Evolutionary conservation across 2,888 invertebrate species (phyloP).

Genomic region (Ommatoiulus sabulosus): DNA sequence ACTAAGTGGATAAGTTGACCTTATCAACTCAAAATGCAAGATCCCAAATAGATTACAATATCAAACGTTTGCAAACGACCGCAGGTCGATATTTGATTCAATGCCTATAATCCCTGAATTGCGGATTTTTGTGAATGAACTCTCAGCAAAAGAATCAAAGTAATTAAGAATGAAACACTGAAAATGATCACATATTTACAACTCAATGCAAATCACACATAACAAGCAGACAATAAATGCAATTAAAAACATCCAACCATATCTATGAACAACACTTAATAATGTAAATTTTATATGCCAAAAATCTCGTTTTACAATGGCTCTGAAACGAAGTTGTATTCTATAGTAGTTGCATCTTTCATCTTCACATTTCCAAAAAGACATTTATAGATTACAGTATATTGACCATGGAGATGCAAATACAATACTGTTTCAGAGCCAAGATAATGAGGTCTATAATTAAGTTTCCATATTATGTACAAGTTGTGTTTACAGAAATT

Average conservation of each 20-base stretch:
- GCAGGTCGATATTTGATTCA: background rate
- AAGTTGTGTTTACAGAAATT: conserved; percentile 1
- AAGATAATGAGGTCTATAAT: background rate
- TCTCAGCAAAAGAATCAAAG: background rate
- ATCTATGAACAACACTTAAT: background rate
- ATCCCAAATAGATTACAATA: background rate
- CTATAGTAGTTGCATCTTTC: background rate
- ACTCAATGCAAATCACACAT: background rate
- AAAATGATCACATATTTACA: conserved; percentile 29
- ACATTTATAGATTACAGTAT: background rate
- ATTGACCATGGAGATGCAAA: background rate
- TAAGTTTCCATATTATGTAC: background rate
- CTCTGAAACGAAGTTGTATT: background rate
- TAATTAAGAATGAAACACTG: background rate
- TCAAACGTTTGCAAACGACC: background rate
- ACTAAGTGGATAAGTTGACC: background rate
- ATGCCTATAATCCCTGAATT: background rate
- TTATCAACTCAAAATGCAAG: background rate
- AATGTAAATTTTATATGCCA: background rate
- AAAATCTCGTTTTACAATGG: background rate
- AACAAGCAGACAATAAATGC: background rate
- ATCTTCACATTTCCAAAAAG: background rate
- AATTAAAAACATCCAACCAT: background rate
- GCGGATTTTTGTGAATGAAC: background rate
- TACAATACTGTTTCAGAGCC: background rate